A percentile compares a stretch with the other conserved stretches of the same genome.
Evolutionary conservation across 2,888 invertebrate species (phyloP).

Genomic region (Agrotis ipsilon): DNA sequence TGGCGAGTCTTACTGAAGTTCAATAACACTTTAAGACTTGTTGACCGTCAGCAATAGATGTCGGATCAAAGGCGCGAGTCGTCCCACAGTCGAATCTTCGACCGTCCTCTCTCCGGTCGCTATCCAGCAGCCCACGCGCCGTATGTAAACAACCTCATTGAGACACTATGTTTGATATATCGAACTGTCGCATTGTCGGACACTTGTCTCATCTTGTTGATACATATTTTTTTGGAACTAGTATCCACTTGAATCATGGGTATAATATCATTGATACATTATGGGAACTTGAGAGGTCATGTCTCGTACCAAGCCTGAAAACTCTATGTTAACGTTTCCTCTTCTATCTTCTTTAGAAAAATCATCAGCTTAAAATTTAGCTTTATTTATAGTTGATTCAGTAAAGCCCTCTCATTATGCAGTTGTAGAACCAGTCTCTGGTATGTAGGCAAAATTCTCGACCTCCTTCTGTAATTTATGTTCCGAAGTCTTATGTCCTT

Average conservation of each 20-base stretch:
- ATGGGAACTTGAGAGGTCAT: not conserved
- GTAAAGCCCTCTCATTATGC: slow-evolving; percentile 24
- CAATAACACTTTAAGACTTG: slow-evolving; percentile 14
- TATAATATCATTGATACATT: not conserved
- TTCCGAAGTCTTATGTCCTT: slow-evolving; percentile 45
- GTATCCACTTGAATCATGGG: slow-evolving; percentile 8
- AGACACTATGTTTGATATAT: slow-evolving; percentile 67
- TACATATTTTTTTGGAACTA: slow-evolving; percentile 56
- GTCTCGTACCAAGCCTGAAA: not conserved
- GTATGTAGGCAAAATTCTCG: slow-evolving; percentile 43
- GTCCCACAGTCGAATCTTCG: slow-evolving; percentile 44
- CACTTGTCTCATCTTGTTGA: slow-evolving; percentile 55
- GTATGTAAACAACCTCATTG: slow-evolving; percentile 70
- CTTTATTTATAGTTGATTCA: not conserved
- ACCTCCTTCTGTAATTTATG: slow-evolving; percentile 59
- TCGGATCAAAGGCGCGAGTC: slow-evolving; percentile 14
- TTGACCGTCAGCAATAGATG: slow-evolving; percentile 7
- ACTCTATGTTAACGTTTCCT: not conserved
- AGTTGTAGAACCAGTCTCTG: slow-evolving; percentile 39
- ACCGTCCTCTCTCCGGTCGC: slow-evolving; percentile 39
- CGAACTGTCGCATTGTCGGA: slow-evolving; percentile 36
- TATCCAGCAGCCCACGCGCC: slow-evolving; percentile 66
- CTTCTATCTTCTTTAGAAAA: not conserved
- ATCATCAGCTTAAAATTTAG: not conserved
- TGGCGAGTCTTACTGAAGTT: no score